Evolutionary conservation across 53 echinoderm and acorn worm genomes (phyloP).

Genomic region (Stichopus horrens): DNA sequence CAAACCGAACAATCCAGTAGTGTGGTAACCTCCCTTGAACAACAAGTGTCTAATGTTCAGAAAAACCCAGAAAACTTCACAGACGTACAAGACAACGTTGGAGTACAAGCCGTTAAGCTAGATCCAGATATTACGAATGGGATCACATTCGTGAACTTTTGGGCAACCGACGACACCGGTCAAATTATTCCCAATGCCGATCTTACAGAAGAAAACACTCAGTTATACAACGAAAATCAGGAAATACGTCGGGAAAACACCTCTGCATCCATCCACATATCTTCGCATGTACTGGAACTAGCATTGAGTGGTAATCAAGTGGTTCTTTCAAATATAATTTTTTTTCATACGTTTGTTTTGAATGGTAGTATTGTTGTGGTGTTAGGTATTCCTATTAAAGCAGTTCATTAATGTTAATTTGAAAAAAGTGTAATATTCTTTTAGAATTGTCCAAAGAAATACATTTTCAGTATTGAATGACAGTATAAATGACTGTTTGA

Average conservation of each 20-base stretch:
- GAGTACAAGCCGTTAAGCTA: constrained; percentile 14
- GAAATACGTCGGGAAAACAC: background rate
- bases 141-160: constrained; percentile 2
- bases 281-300: background rate
- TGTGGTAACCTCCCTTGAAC: background rate
- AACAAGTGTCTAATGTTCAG: constrained; percentile 30
- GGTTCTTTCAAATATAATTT: too few species aligned
- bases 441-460: too few species aligned
- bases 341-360: too few species aligned
- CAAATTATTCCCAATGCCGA: background rate
- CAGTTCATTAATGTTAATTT: too few species aligned
- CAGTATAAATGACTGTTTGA: too few species aligned
- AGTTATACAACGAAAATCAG: background rate
- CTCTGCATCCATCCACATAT: background rate
- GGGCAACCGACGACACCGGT: background rate
- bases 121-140: constrained; percentile 17
- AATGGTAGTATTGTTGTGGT: too few species aligned
- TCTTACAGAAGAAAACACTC: constrained; percentile 2
- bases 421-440: too few species aligned
- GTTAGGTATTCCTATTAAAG: too few species aligned
- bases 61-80: constrained; percentile 29
- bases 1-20: background rate
- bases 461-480: too few species aligned
- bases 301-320: background rate
- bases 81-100: constrained; percentile 22